phyloP scores from a whole-genome alignment of 2,113 vertebrate species.

The Dasypus novemcinctus region DNA sequence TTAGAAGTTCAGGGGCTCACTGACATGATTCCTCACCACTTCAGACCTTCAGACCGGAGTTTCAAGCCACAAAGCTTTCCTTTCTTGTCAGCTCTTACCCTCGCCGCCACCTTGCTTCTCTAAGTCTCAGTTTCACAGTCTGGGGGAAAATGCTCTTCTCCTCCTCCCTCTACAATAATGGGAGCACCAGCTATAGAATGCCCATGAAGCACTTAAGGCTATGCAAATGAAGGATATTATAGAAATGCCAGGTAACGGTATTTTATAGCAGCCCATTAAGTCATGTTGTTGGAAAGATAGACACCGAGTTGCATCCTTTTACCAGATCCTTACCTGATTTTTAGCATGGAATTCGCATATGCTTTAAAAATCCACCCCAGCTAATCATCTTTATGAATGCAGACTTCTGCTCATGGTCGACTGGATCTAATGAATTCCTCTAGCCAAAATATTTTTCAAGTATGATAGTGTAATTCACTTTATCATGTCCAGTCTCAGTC shows the following conservation, averaged over 20 bases:
- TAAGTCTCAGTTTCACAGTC: conserved; percentile 26
- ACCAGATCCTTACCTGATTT: conserved; percentile 30
- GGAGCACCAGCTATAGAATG: conserved; percentile 4
- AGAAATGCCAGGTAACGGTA: conserved; percentile 49
- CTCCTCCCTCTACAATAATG: conserved; percentile 47
- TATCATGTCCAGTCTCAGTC: conserved; percentile 57
- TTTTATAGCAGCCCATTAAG: conserved; percentile 64
- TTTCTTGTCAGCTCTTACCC: neutral
- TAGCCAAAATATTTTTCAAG: conserved; percentile 70
- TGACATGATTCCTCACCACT: neutral
- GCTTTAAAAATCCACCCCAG: conserved; percentile 25
- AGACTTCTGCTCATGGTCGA: conserved; percentile 49
- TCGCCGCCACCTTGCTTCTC: neutral
- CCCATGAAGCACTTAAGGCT: conserved; percentile 39
- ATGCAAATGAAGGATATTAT: conserved; percentile 63
- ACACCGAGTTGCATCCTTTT: conserved; percentile 8
- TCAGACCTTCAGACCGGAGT: neutral
- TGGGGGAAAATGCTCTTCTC: neutral
- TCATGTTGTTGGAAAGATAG: conserved; percentile 54
- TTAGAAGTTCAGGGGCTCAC: neutral
- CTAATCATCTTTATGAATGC: conserved; percentile 56
- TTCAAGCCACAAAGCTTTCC: neutral
- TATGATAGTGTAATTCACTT: conserved; percentile 58
- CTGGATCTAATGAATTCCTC: conserved; percentile 55
- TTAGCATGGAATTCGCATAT: conserved; percentile 5